These are phyloP conservation scores for Perizoma affinitatum DNA, from an alignment of 2,888 invertebrate species.

Conservation along the genomic window DNA sequence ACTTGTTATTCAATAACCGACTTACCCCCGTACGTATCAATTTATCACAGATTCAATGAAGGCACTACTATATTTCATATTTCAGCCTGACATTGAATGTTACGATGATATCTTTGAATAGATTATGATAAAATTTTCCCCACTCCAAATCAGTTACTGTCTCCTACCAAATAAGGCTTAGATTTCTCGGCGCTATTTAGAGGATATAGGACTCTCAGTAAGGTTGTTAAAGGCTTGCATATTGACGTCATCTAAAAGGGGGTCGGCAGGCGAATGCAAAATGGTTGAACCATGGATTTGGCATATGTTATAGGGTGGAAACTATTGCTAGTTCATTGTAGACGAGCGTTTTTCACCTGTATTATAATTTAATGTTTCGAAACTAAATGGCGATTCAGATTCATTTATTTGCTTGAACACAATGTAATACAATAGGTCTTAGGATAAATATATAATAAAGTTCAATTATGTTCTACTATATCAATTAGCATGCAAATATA, in stretches of 20 bases:
- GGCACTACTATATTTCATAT: conserved; percentile 81
- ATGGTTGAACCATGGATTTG: conserved; percentile 82
- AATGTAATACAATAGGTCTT: no score
- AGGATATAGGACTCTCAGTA: conserved; percentile 45
- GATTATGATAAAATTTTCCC: conserved; percentile 44
- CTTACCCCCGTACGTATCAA: conserved; percentile 73
- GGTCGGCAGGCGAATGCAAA: conserved; percentile 80
- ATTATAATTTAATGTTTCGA: background rate
- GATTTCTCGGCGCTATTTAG: conserved; percentile 15
- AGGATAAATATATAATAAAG: no score
- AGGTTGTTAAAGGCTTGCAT: conserved; percentile 59
- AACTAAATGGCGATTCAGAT: no score
- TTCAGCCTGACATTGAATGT: conserved; percentile 69
- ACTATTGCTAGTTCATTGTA: conserved; percentile 61
- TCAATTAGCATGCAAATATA: no score
- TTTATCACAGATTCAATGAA: conserved; percentile 83
- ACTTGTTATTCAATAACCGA: conserved; percentile 82
- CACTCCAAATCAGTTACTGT: conserved; percentile 31
- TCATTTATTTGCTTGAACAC: no score
- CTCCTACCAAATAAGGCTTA: background rate
- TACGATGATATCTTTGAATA: conserved; percentile 49
- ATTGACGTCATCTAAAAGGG: conserved; percentile 83
- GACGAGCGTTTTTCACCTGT: conserved; percentile 42
- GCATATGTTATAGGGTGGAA: conserved; percentile 81
- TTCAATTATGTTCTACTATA: no score